Evolutionary conservation across 2,113 vertebrate species (phyloP).

Genomic region (Ranitomeya imitator): DNA sequence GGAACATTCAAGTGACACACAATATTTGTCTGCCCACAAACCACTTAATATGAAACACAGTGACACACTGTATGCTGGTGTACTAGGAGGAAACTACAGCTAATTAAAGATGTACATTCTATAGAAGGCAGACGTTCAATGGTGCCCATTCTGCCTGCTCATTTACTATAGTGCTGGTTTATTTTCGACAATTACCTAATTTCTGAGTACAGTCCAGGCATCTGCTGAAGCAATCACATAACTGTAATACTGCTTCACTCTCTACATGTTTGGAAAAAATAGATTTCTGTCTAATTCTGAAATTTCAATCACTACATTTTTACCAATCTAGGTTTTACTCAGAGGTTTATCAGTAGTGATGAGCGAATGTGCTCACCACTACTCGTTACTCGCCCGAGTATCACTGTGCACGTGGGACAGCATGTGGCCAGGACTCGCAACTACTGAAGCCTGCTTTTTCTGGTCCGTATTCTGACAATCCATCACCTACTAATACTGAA

Average conservation of each 20-base stretch:
- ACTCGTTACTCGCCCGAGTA: too few species aligned
- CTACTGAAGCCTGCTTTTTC: too few species aligned
- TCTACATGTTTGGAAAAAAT: background rate
- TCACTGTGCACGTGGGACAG: too few species aligned
- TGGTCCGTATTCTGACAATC: too few species aligned
- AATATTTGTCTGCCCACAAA: slow-evolving; percentile 31
- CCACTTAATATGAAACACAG: slow-evolving; percentile 3
- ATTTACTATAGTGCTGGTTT: background rate
- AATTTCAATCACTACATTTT: background rate
- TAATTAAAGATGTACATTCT: slow-evolving; percentile 11
- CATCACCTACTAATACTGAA: too few species aligned
- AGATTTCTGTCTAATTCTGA: background rate
- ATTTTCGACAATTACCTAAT: background rate
- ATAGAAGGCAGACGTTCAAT: background rate
- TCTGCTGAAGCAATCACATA: background rate
- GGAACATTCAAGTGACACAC: slow-evolving; percentile 37
- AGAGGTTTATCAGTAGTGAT: background rate
- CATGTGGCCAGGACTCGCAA: too few species aligned
- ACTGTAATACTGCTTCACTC: background rate
- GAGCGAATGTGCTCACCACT: too few species aligned
- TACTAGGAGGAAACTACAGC: background rate
- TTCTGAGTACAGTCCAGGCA: background rate
- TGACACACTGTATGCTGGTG: background rate
- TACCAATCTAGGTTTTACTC: background rate
- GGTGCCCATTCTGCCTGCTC: background rate